Base-by-base conservation (phyloP, 2,113 vertebrate genomes). In the Orthochromis indermauri region DNA sequence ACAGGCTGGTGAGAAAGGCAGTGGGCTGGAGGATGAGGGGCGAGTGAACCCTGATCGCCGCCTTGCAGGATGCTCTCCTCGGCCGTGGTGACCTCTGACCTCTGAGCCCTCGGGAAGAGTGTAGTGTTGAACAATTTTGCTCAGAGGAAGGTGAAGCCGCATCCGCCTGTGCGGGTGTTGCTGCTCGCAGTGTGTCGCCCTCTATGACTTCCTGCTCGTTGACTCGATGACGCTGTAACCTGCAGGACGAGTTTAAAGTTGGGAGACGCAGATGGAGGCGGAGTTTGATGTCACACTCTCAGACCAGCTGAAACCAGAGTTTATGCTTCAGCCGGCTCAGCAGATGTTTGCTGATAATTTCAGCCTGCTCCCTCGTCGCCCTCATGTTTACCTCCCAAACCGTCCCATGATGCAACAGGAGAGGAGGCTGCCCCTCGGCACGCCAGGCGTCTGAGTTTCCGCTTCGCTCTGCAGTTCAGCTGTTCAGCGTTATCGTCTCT, bases 361-460 rank as follows among this genome's bases (percentile, higher is more conserved):
- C 54, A 78, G 45, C 26, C 16, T 31, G 45, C 10, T 17, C 45
- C 66, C 37, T 2, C 21, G 14, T 16, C 8, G 0, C 12, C 19
- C 57, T 54, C 13, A 4, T 92, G 89, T 92, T 92, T 88, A 87
- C 68, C 19, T 80, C 49, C 31, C 12, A 90, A 88, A 90, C 51
- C 66, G 3, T 86, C 88, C 90, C 88, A 91, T 47, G 82, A 90
- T 90, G 92, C 90, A 88, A 13, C 71, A 68, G 79, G 86, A 45
- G 37, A 0, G 66, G 37, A 45, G 66, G 21, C 17, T 2, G 1
- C 3, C 14, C 47, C 19, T 73, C 19, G 10, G 47, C 13, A 63
- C 9, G 3, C 83, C 37, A 24, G 10, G 31, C 9, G 12, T 21
- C 76, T 10, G 47, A 80, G 51, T 81, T 85, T 83, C 47, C 19